A percentile compares a stretch with the other conserved stretches of the same genome.
phyloP scores from a whole-genome alignment of 2,113 vertebrate genomes.

The Mesembrinibis cayennensis region DNA sequence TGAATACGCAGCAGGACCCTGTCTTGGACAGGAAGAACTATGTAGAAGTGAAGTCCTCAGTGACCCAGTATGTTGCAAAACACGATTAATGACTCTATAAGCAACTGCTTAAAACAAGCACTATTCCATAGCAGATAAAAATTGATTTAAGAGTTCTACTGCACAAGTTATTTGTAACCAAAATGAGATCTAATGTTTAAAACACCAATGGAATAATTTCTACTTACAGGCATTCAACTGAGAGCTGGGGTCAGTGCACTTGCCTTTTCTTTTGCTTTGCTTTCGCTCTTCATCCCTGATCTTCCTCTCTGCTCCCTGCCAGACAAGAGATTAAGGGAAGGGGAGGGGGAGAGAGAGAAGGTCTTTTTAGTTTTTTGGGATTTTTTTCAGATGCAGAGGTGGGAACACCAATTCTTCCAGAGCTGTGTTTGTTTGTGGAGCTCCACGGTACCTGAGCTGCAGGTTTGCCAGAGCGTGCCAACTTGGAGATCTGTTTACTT shows the following conservation, averaged over 20 bases:
- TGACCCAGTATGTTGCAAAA: background rate
- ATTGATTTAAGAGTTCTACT: background rate
- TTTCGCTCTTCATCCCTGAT: slow-evolving; percentile 98
- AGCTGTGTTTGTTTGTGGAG: background rate
- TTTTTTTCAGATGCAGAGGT: background rate
- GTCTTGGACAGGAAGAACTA: background rate
- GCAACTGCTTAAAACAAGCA: background rate
- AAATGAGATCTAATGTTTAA: background rate
- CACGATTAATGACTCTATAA: background rate
- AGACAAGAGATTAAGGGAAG: background rate
- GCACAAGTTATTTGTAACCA: background rate
- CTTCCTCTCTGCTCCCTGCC: slow-evolving; percentile 93
- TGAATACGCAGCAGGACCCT: background rate
- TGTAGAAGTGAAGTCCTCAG: background rate
- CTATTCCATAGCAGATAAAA: background rate
- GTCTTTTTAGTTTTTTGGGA: background rate
- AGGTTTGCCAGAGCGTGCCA: background rate
- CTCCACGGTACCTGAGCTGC: rapidly evolving
- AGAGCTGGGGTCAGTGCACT: slow-evolving; percentile 81
- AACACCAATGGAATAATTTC: background rate
- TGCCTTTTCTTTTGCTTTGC: slow-evolving; percentile 97
- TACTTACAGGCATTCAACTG: slow-evolving; percentile 83
- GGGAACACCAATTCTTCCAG: background rate
- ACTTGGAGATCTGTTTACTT: background rate
- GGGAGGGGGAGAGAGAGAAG: background rate